These are phyloP conservation scores for Hoplias malabaricus DNA, from an alignment of 2,113 vertebrate species.

Conservation along the genomic window DNA sequence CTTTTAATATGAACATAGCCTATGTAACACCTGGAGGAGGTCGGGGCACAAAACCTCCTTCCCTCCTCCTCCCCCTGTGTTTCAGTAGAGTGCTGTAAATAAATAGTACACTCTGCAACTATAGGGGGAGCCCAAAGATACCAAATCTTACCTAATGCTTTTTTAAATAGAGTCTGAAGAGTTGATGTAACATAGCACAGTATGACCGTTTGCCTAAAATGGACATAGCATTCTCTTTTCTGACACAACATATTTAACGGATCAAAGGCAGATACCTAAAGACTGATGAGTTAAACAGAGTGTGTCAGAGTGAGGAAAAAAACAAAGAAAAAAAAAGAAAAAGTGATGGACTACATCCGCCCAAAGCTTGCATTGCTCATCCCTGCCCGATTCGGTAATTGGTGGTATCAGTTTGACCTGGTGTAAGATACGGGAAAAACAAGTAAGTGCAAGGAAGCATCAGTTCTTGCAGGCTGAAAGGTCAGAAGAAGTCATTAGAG, in stretches of 20 bases:
- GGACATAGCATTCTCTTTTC: background rate
- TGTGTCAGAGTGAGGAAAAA: background rate
- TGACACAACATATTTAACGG: background rate
- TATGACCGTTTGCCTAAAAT: background rate
- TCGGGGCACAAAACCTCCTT: no score
- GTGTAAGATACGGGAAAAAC: background rate
- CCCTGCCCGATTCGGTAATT: background rate
- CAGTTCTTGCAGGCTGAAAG: background rate
- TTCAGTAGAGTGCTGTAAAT: no score
- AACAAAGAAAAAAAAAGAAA: background rate
- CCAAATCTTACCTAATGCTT: no score
- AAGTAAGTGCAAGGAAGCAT: background rate
- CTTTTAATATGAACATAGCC: no score
- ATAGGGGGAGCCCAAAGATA: no score
- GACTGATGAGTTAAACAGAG: background rate
- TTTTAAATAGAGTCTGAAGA: background rate
- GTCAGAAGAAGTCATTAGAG: constrained; percentile 7
- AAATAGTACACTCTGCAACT: no score
- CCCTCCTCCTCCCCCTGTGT: no score
- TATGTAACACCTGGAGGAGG: no score
- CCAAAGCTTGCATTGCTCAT: background rate
- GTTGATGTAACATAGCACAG: background rate
- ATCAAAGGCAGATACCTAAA: background rate
- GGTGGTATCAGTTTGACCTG: background rate
- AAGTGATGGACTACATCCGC: background rate